A percentile compares a stretch with the other conserved stretches of the same genome.
Conservation (phyloP, 2,888 invertebrate genomes). For the Agrotis puta region DNA sequence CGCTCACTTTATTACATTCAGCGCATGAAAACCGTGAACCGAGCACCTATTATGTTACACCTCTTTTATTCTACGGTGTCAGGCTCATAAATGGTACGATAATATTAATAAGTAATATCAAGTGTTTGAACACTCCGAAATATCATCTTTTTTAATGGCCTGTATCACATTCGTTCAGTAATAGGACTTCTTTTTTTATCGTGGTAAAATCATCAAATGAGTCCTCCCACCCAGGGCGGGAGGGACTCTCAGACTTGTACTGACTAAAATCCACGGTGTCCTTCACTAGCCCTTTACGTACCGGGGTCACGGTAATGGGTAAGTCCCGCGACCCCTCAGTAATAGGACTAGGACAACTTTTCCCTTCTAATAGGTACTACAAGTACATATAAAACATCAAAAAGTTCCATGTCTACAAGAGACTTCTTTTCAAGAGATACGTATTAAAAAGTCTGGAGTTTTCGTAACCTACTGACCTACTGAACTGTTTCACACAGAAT, state of each 20-base stretch:
- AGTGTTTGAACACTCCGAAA: conserved; percentile 1
- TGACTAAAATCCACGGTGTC: too few species aligned
- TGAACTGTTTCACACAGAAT: conserved; percentile 42
- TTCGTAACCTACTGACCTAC: conserved; percentile 54
- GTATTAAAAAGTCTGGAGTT: conserved; percentile 35
- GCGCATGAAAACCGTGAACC: too few species aligned
- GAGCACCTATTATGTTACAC: conserved; percentile 2
- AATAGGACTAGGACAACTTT: too few species aligned
- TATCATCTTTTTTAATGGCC: not conserved
- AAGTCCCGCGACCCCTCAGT: too few species aligned
- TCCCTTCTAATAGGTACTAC: conserved; percentile 3
- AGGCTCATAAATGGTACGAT: not conserved
- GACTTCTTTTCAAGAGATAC: conserved; percentile 39
- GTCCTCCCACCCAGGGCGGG: too few species aligned
- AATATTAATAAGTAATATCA: conserved; percentile 4
- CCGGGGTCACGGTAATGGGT: too few species aligned
- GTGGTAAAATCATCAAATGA: too few species aligned
- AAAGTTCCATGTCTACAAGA: conserved; percentile 10
- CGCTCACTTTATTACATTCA: too few species aligned
- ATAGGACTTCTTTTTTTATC: not conserved
- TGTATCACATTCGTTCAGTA: not conserved
- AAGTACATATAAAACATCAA: not conserved
- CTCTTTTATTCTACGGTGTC: not conserved
- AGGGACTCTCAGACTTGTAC: too few species aligned
- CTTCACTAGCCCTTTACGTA: too few species aligned